A percentile compares a stretch with the other conserved stretches of the same genome.
Conservation (phyloP, 2,888 invertebrate species). For the Drosophila testacea region DNA sequence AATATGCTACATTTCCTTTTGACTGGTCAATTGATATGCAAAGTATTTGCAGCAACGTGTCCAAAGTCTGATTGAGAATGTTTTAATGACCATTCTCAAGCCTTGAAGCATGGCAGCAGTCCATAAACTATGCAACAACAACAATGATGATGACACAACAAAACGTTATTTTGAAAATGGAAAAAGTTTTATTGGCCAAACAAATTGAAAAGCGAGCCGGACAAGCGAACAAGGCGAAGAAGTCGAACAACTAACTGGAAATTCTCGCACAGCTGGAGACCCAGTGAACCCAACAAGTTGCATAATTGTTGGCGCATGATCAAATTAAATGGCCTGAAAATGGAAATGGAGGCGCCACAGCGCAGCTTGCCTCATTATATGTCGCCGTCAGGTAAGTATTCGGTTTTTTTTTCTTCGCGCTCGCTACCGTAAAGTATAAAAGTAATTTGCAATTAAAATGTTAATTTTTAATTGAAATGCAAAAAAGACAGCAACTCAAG, state of each 20-base stretch:
- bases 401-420: conserved; percentile 2
- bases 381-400: conserved; percentile 39
- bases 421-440: conserved; percentile 53
- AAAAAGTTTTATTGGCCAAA: conserved; percentile 72
- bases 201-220: conserved; percentile 68
- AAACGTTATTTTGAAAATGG: conserved; percentile 58
- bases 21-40: background rate
- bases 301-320: conserved; percentile 80
- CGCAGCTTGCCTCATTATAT: conserved; percentile 46
- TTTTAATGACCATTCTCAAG: background rate
- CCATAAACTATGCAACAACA: conserved; percentile 31
- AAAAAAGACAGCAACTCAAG: conserved; percentile 24
- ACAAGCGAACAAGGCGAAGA: conserved; percentile 12
- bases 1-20: background rate
- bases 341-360: conserved; percentile 11
- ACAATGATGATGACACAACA: conserved; percentile 9
- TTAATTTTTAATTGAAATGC: conserved; percentile 82
- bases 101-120: conserved; percentile 1
- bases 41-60: background rate
- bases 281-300: conserved; percentile 74
- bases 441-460: conserved; percentile 82
- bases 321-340: conserved; percentile 77
- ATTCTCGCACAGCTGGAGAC: conserved; percentile 22
- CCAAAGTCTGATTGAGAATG: background rate
- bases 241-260: conserved; percentile 17